Conservation (phyloP, 1,140 invertebrate genomes). For the Nasonia giraulti region DNA sequence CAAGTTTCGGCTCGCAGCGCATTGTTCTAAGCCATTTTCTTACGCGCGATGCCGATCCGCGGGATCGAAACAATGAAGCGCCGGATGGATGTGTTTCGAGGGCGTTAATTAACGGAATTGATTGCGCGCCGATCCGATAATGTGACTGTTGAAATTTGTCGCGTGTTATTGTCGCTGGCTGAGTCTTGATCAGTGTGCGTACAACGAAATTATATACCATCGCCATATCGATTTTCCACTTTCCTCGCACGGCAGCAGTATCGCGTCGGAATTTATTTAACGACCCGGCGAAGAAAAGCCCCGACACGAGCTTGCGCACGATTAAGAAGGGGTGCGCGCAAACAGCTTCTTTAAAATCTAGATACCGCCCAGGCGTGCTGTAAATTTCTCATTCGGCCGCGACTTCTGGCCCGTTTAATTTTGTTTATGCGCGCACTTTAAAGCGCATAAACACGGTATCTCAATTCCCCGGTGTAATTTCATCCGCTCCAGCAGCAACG, state of each 20-base stretch:
- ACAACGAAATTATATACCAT: background rate
- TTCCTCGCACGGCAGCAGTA: no score
- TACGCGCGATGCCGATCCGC: background rate
- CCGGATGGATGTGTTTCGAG: background rate
- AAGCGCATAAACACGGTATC: constrained; percentile 74
- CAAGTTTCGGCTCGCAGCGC: background rate
- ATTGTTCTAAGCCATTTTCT: constrained; percentile 46
- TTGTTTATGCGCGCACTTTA: constrained; percentile 73
- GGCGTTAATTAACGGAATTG: constrained; percentile 49
- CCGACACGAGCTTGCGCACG: background rate
- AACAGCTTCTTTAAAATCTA: constrained; percentile 47
- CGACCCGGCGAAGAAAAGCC: constrained; percentile 9
- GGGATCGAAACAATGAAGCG: background rate
- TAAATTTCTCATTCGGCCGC: constrained; percentile 46
- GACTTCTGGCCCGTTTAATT: constrained; percentile 68
- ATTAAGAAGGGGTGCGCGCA: constrained; percentile 22
- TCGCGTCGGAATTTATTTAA: constrained; percentile 43
- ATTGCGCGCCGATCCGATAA: constrained; percentile 28
- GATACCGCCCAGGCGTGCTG: constrained; percentile 16
- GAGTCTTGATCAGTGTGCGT: no score
- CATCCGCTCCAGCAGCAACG: constrained; percentile 47
- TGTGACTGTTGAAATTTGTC: background rate
- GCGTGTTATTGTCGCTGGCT: background rate
- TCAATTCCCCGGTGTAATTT: constrained; percentile 74
- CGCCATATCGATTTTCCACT: constrained; percentile 3